Conservation (phyloP, 2,797 vertebrate genomes). For the Myotis findleyi region DNA sequence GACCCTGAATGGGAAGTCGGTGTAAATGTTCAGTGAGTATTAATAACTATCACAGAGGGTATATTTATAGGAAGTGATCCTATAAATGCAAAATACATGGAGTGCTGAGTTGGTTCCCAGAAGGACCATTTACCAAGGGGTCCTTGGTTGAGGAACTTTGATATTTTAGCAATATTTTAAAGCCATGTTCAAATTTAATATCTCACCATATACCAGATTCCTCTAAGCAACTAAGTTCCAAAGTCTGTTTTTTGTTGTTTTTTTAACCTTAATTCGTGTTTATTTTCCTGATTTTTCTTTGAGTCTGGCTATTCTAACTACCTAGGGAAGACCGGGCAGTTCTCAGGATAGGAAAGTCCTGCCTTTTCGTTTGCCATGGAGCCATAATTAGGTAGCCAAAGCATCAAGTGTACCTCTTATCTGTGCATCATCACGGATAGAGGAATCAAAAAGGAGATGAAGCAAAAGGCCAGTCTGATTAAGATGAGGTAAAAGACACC, state of each 20-base stretch:
- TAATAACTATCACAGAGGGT: not conserved
- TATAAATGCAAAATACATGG: not conserved
- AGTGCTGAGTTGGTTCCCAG: not conserved
- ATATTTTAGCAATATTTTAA: constrained; percentile 4
- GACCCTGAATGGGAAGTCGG: not conserved
- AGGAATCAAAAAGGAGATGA: not conserved
- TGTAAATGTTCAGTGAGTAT: not conserved
- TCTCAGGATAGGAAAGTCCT: not conserved
- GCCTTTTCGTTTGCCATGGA: not conserved
- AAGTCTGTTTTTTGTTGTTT: not conserved
- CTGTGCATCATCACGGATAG: not conserved
- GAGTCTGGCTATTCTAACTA: not conserved
- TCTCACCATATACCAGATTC: not conserved
- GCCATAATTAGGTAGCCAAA: not conserved
- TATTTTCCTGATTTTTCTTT: not conserved
- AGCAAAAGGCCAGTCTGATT: not conserved
- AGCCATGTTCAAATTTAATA: not conserved
- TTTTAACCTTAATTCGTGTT: not conserved
- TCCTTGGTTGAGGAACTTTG: not conserved
- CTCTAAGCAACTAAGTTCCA: not conserved
- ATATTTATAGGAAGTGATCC: not conserved
- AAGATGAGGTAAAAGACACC: not conserved
- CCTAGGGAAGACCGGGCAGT: not conserved
- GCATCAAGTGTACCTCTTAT: not conserved
- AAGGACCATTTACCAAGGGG: not conserved